These are phyloP conservation scores for Manis javanica DNA, from an alignment of 2,797 vertebrate genomes.

Conservation along the genomic window DNA sequence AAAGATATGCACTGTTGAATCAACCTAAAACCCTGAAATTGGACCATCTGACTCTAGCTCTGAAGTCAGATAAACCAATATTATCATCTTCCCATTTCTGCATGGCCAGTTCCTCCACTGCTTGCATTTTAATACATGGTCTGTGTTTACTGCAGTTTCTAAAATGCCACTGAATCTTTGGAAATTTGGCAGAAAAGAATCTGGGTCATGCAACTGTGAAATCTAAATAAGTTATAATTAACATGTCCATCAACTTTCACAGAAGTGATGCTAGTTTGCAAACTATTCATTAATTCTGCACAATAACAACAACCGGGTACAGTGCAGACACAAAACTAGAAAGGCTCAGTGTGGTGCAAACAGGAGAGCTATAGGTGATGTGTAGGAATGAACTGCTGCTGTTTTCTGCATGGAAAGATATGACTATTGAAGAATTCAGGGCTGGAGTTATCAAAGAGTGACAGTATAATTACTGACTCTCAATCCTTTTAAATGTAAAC, in stretches of 20 bases:
- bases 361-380: not conserved
- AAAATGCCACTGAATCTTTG: conserved; percentile 70
- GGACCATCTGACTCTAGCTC: not conserved
- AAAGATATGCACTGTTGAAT: not conserved
- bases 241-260: conserved; percentile 77
- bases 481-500: conserved; percentile 68
- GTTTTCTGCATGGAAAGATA: conserved; percentile 64
- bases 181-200: conserved; percentile 79
- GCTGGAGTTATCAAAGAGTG: conserved; percentile 57
- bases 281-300: conserved; percentile 84
- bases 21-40: conserved; percentile 18
- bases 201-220: conserved; percentile 78
- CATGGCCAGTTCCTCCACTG: conserved; percentile 50
- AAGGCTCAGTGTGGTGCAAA: not conserved
- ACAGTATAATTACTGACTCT: conserved; percentile 75
- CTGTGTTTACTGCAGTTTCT: conserved; percentile 60
- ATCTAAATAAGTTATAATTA: conserved; percentile 83
- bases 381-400: conserved; percentile 61
- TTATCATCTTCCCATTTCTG: conserved; percentile 25
- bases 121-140: conserved; percentile 53
- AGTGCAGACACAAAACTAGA: conserved; percentile 46
- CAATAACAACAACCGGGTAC: conserved; percentile 70
- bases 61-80: conserved; percentile 38
- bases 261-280: conserved; percentile 81
- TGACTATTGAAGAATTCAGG: conserved; percentile 66